Evolutionary conservation across 2,888 invertebrate genomes (phyloP).

Genomic region (Ypsolopha scabrella): DNA sequence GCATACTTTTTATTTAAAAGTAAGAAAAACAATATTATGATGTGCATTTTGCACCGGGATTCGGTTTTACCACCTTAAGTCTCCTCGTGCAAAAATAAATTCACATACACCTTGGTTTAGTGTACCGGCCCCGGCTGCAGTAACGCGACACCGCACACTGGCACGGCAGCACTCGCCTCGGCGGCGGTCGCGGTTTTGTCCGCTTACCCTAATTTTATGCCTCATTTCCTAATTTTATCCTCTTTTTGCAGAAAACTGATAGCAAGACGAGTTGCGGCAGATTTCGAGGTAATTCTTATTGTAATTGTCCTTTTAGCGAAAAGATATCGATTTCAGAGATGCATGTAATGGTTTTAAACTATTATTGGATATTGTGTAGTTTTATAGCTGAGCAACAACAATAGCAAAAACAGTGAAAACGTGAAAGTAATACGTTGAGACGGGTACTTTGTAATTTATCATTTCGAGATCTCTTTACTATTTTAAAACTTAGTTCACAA

Average conservation of each 20-base stretch:
- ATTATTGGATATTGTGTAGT: not conserved
- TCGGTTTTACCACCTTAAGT: too few species aligned
- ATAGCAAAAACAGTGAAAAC: too few species aligned
- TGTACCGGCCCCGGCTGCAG: not conserved
- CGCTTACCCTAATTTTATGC: slow-evolving; percentile 55
- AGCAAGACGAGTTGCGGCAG: not conserved
- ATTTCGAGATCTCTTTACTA: not conserved
- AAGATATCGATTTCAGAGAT: not conserved
- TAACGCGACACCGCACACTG: slow-evolving; percentile 18
- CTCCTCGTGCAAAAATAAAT: not conserved
- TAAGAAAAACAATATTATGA: too few species aligned
- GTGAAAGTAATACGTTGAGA: too few species aligned
- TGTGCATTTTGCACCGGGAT: too few species aligned
- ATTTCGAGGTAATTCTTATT: slow-evolving; percentile 3
- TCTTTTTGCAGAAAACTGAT: slow-evolving; percentile 42
- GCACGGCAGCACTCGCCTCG: slow-evolving; percentile 8
- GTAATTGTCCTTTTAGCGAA: slow-evolving; percentile 3
- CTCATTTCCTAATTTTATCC: slow-evolving; percentile 54
- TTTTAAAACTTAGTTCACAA: not conserved
- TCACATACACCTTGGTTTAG: not conserved
- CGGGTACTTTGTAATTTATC: not conserved
- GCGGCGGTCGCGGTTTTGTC: slow-evolving; percentile 5
- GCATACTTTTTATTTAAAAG: too few species aligned
- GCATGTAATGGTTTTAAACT: not conserved
- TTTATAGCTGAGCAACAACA: too few species aligned